Conservation (phyloP, 1,140 invertebrate genomes). For the Muscidifurax raptorellus region DNA sequence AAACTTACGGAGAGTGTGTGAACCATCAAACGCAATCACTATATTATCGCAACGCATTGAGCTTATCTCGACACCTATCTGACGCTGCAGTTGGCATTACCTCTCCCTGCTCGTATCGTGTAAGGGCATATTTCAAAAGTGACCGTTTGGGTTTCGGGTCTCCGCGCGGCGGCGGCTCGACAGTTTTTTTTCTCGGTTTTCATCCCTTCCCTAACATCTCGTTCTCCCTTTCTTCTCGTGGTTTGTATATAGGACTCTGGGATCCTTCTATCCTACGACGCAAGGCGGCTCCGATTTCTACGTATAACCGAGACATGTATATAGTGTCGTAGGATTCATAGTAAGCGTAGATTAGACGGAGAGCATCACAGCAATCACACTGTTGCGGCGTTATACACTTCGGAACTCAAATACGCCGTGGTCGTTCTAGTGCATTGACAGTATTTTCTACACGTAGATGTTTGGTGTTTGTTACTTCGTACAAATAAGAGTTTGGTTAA, state of each 20-base stretch:
- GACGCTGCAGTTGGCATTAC: constrained; percentile 21
- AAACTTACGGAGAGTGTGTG: not conserved
- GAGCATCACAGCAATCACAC: too few species aligned
- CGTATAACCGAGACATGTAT: not conserved
- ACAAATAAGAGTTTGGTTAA: not conserved
- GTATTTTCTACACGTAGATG: not conserved
- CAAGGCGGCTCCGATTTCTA: not conserved
- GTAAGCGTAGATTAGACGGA: too few species aligned
- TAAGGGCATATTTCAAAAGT: constrained; percentile 28
- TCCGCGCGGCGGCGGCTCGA: not conserved
- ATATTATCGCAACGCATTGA: not conserved
- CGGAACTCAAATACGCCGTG: too few species aligned
- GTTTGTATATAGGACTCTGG: not conserved
- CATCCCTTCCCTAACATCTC: not conserved
- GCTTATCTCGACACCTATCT: constrained; percentile 6
- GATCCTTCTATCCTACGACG: not conserved
- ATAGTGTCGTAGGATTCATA: not conserved
- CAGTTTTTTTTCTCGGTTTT: constrained; percentile 1
- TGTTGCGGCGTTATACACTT: too few species aligned
- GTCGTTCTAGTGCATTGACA: not conserved
- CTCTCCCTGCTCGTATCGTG: too few species aligned
- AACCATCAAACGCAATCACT: not conserved
- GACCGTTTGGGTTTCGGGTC: constrained; percentile 34
- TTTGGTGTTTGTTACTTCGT: not conserved
- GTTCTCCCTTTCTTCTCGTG: too few species aligned